Conservation (phyloP, 37 sponge, comb jelly and placozoan genomes). For the Eunapius fragilis region DNA sequence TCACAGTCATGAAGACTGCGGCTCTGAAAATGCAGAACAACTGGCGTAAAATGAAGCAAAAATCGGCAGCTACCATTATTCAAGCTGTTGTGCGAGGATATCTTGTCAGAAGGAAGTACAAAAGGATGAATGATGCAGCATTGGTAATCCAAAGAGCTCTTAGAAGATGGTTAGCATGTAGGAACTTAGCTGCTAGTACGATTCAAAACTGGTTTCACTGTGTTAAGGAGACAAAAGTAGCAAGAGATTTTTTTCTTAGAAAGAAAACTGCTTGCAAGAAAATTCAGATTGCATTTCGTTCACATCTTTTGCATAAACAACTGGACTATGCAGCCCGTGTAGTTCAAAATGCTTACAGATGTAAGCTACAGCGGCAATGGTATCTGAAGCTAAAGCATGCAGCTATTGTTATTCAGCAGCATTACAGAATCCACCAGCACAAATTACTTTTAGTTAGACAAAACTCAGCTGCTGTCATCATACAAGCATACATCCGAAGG, state of each 20-base stretch:
- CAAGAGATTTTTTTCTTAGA: neutral
- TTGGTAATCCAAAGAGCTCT: neutral
- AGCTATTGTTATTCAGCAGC: conserved; percentile 43
- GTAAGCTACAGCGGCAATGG: conserved; percentile 18
- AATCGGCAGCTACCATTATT: conserved; percentile 29
- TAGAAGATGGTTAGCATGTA: conserved; percentile 1
- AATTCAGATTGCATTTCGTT: neutral
- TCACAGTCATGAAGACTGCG: neutral
- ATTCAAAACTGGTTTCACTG: neutral
- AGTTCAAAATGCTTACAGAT: neutral
- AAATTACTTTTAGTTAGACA: neutral
- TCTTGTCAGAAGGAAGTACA: neutral
- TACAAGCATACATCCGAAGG: conserved; percentile 54
- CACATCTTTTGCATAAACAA: neutral
- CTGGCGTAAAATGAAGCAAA: neutral
- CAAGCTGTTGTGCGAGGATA: conserved; percentile 33
- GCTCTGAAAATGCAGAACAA: conserved; percentile 32
- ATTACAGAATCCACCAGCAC: neutral
- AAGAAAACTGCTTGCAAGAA: neutral
- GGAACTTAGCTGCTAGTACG: neutral
- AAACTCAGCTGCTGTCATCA: conserved; percentile 38
- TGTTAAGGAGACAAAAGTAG: neutral
- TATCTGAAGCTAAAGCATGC: conserved; percentile 16
- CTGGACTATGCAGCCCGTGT: neutral
- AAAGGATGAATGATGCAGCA: conserved; percentile 14